Conservation (phyloP, 1,140 invertebrate genomes). For the Melanaphis sacchari region DNA sequence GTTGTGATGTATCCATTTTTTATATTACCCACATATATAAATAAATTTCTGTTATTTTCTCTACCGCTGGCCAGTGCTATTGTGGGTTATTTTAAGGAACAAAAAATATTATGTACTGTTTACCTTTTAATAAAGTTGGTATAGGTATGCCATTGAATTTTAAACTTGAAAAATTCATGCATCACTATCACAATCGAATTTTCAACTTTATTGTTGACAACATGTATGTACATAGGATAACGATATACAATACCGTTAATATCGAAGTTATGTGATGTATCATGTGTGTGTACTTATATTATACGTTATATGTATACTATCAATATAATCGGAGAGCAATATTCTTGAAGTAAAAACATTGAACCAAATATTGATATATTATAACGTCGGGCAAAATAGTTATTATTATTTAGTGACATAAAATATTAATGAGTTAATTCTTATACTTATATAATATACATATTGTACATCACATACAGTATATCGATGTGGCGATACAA, state of each 20-base stretch:
- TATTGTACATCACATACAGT: too few species aligned
- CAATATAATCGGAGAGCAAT: not conserved
- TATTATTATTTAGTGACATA: not conserved
- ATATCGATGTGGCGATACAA: too few species aligned
- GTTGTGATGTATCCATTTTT: not conserved
- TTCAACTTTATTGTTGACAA: not conserved
- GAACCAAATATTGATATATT: not conserved
- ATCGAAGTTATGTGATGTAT: not conserved
- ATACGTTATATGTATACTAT: not conserved
- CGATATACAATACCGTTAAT: not conserved
- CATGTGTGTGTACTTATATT: not conserved
- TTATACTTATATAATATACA: too few species aligned
- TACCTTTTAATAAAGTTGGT: not conserved
- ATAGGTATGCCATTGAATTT: not conserved
- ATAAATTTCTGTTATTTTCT: not conserved
- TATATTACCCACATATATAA: too few species aligned
- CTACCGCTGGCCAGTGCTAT: not conserved
- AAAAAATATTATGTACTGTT: not conserved
- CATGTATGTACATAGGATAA: not conserved
- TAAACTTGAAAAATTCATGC: not conserved
- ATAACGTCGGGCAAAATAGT: not conserved
- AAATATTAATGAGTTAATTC: not conserved
- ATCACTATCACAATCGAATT: not conserved
- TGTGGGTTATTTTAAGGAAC: not conserved
- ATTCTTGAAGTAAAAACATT: not conserved